phyloP scores from a whole-genome alignment of 2,888 invertebrate species.

The Anagyrus pseudococci region DNA sequence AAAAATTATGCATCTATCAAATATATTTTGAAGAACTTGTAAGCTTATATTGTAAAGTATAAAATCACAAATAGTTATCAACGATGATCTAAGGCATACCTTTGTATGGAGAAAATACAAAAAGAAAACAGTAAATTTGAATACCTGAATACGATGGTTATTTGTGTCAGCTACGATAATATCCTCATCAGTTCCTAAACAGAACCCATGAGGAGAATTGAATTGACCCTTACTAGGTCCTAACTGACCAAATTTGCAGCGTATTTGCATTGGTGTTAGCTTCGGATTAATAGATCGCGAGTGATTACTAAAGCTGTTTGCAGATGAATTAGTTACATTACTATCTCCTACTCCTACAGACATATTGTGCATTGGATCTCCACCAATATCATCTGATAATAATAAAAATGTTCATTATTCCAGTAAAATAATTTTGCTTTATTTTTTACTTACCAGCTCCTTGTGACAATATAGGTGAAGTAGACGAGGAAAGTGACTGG shows the following conservation, averaged over 20 bases:
- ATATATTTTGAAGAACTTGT: too few relatives aligned
- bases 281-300: slow-evolving; percentile 63
- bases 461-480: slow-evolving; percentile 68
- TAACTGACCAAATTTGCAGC: slow-evolving; percentile 92
- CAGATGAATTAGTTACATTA: slow-evolving; percentile 51
- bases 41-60: too few relatives aligned
- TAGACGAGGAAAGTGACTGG: slow-evolving; percentile 66
- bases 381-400: slow-evolving; percentile 55
- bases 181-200: slow-evolving; percentile 92
- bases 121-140: background rate
- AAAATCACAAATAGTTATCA: too few relatives aligned
- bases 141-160: slow-evolving; percentile 91
- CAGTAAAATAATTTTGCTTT: too few relatives aligned
- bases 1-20: too few relatives aligned
- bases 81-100: too few relatives aligned
- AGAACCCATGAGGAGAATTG: slow-evolving; percentile 97
- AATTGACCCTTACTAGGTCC: slow-evolving; percentile 94
- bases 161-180: slow-evolving; percentile 97
- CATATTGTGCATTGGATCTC: slow-evolving; percentile 58
- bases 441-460: slow-evolving; percentile 49
- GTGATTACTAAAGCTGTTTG: slow-evolving; percentile 52
- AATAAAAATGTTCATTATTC: slow-evolving; percentile 16
- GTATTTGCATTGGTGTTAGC: slow-evolving; percentile 85
- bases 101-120: too few relatives aligned
- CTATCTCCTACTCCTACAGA: slow-evolving; percentile 53